phyloP scores from a whole-genome alignment of 2,888 invertebrate genomes.

The Molorchus minor region DNA sequence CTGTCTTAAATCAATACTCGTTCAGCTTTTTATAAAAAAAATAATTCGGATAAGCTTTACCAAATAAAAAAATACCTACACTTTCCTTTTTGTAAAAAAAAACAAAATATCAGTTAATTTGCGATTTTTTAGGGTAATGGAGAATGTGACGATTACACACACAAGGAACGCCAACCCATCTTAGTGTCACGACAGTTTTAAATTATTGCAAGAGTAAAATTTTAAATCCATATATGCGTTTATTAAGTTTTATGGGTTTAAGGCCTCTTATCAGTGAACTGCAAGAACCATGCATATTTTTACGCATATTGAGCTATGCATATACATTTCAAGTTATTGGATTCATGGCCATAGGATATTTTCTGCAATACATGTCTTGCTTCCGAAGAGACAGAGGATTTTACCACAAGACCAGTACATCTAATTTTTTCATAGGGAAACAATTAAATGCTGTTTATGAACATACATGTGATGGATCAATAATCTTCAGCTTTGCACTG shows the following conservation, averaged over 20 bases:
- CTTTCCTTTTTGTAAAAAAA: no score
- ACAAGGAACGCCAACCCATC: constrained; percentile 62
- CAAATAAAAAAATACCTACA: no score
- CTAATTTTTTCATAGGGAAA: constrained; percentile 16
- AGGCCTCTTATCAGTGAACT: constrained; percentile 74
- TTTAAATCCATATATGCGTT: constrained; percentile 77
- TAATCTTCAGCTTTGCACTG: constrained; percentile 76
- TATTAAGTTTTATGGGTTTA: constrained; percentile 79
- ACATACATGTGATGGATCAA: constrained; percentile 75
- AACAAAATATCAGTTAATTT: no score
- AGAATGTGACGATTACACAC: constrained; percentile 72
- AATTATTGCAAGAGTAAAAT: constrained; percentile 86
- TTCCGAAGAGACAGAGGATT: constrained; percentile 79
- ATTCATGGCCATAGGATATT: constrained; percentile 66
- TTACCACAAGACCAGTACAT: constrained; percentile 64
- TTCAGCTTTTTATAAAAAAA: no score
- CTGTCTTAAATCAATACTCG: no score
- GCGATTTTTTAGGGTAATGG: constrained; percentile 70
- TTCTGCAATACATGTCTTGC: constrained; percentile 82
- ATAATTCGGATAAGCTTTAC: no score
- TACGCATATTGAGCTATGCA: constrained; percentile 71
- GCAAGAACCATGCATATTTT: constrained; percentile 68
- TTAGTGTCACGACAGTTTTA: constrained; percentile 81
- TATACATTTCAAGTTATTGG: constrained; percentile 67
- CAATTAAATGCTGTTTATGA: constrained; percentile 62